Conservation (phyloP, 2,113 vertebrate genomes). For the Thymallus thymallus region DNA sequence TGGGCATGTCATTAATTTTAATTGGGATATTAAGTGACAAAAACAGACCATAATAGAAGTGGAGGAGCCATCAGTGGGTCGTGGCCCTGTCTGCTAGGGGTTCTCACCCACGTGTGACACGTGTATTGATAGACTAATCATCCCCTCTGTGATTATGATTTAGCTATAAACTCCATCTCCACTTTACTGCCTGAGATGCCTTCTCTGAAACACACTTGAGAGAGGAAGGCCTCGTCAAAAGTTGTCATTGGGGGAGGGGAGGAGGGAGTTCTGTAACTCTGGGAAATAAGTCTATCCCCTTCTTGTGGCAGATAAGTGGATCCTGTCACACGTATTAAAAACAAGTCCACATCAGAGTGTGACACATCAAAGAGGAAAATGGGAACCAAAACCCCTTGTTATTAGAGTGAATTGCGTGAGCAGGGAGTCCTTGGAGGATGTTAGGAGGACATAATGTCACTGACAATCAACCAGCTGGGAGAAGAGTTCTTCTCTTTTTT, state of each 20-base stretch:
- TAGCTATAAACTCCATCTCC: slow-evolving; percentile 30
- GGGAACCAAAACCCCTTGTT: slow-evolving; percentile 55
- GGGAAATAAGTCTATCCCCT: slow-evolving; percentile 20
- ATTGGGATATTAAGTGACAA: slow-evolving; percentile 49
- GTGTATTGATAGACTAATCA: slow-evolving; percentile 21
- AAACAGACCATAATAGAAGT: slow-evolving; percentile 24
- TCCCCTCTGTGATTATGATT: slow-evolving; percentile 31
- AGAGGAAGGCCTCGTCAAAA: neutral
- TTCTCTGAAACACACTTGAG: slow-evolving; percentile 5
- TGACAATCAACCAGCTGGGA: slow-evolving; percentile 68
- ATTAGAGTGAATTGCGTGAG: slow-evolving; percentile 55
- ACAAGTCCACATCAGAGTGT: slow-evolving; percentile 59
- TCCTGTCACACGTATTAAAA: slow-evolving; percentile 70
- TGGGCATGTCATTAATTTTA: slow-evolving; percentile 49
- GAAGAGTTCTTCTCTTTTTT: slow-evolving; percentile 32
- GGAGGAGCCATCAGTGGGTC: neutral
- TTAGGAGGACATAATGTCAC: slow-evolving; percentile 59
- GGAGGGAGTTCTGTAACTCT: slow-evolving; percentile 18
- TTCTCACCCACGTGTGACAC: slow-evolving; percentile 8
- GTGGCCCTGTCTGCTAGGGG: slow-evolving; percentile 14
- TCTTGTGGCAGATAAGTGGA: slow-evolving; percentile 55
- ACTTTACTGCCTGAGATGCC: slow-evolving; percentile 5
- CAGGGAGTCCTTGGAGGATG: slow-evolving; percentile 44
- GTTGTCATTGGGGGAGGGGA: neutral
- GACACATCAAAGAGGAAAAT: slow-evolving; percentile 62